Evolutionary conservation across 1,140 invertebrate species (phyloP), one percentile per base, ranked within the genome.

Genomic region (Ips typographus): DNA sequence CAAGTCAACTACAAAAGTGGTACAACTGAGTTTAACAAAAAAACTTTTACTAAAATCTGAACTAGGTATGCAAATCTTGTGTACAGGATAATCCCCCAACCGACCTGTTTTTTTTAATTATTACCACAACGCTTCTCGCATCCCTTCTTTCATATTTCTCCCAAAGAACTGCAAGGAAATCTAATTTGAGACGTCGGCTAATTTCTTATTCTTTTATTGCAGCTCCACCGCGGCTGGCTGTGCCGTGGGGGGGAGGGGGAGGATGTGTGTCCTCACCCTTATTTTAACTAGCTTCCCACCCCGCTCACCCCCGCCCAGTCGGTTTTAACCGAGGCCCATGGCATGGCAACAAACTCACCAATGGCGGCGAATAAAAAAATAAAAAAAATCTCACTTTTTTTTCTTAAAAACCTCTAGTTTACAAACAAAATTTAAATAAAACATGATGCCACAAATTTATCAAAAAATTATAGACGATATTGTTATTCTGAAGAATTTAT

Each of bases 121-220:
- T 71, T 71, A 71, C 69, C 69, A 66, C 69, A 65, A 66, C 68
- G 68, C 68, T 65, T 22, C 53, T 62, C 49, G 67, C 69, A 65
- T 53, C 68, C 68, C 68, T 65, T 65, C 63, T 52, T 53, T 70
- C 69, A 71, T 71, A 71, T 71, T 66, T 66, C 62, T 71, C 63
- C 69, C 44, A 64, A 58, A 44, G 43, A 71, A 71, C 64, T 71
- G 70, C 64, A 71, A 68, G 70, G 65, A 71, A 71, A 71, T 67
- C 70, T 67, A 71, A 71, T 68, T 71, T 71, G 60, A 71, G 70
- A 71, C 65, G 64, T 68, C 65, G 65, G 65, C 70, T 71, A 71
- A 71, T 71, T 71, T 71, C 70, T 71, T 68, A 71, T 71, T 71
- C 70, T 71, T 71, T 71, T 71, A 71, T 71, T 71, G 69, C 69